phyloP scores from a whole-genome alignment of 2,797 vertebrate genomes.

The Lepilemur septentrionalis region DNA sequence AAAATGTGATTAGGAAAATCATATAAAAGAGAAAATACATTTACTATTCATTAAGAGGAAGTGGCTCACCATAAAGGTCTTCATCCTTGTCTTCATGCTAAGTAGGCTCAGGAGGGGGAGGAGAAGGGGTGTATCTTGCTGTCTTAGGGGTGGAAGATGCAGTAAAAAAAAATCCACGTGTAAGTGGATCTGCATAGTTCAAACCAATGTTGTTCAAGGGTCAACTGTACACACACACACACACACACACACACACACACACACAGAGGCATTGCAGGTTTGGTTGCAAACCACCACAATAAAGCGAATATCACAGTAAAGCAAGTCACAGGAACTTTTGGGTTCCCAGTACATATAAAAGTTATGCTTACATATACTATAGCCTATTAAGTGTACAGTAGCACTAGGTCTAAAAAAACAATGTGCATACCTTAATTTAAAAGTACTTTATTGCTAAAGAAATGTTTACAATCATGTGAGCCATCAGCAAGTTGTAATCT shows the following conservation, averaged over 20 bases:
- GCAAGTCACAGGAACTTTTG: neutral
- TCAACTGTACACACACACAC: neutral
- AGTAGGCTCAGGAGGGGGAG: neutral
- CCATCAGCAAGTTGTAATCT: neutral
- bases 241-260: neutral
- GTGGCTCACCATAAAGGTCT: neutral
- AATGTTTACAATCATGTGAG: neutral
- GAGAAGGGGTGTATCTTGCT: neutral
- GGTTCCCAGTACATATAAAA: neutral
- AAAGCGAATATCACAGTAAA: neutral
- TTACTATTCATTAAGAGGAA: neutral
- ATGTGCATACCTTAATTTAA: neutral
- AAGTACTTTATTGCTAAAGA: neutral
- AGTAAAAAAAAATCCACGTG: neutral
- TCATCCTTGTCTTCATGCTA: neutral
- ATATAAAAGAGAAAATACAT: neutral
- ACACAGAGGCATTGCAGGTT: neutral
- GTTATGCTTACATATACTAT: neutral
- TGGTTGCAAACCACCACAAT: neutral
- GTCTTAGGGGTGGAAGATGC: neutral
- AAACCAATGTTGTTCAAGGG: neutral
- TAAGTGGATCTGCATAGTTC: neutral
- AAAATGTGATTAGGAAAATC: neutral
- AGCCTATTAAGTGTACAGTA: neutral
- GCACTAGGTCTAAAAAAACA: neutral